A percentile compares a stretch with the other conserved stretches of the same genome.
Evolutionary conservation across 2,113 vertebrate species (phyloP).

Genomic region (Reinhardtius hippoglossoides): DNA sequence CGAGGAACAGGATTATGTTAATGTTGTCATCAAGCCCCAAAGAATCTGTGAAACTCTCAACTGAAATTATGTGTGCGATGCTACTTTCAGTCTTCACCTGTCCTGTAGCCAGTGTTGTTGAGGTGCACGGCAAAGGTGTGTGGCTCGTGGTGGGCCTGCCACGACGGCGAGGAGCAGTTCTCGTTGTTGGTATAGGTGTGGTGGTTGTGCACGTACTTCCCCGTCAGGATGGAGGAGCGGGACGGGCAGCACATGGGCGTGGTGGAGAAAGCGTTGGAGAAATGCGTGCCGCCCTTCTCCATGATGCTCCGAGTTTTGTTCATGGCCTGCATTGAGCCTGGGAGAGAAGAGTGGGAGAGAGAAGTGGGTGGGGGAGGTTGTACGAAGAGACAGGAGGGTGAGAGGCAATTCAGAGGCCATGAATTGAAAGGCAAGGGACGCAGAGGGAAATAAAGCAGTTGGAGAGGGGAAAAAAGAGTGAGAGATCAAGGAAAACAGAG

Average conservation of each 20-base stretch:
- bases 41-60: neutral
- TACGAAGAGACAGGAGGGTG: conserved; percentile 5
- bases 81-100: conserved; percentile 82
- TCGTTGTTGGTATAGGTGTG: conserved; percentile 99
- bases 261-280: conserved; percentile 96
- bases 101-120: conserved; percentile 95
- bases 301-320: conserved; percentile 95
- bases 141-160: conserved; percentile 94
- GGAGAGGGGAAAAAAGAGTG: neutral
- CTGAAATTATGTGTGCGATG: neutral
- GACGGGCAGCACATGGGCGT: conserved; percentile 99
- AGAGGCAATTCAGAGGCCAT: conserved; percentile 38
- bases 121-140: conserved; percentile 95
- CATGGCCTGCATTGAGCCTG: conserved; percentile 99
- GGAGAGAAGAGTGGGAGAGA: conserved; percentile 10
- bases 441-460: conserved; percentile 28
- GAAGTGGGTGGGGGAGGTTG: neutral
- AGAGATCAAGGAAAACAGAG: conserved; percentile 13
- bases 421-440: conserved; percentile 30
- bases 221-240: conserved; percentile 95
- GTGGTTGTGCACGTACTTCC: conserved; percentile 98
- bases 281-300: conserved; percentile 94
- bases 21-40: neutral
- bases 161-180: conserved; percentile 97
- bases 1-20: conserved; percentile 24